These are phyloP conservation scores for Blastomussa wellsi DNA, from an alignment of 92 coral and sea anemone species.

Conservation along the genomic window DNA sequence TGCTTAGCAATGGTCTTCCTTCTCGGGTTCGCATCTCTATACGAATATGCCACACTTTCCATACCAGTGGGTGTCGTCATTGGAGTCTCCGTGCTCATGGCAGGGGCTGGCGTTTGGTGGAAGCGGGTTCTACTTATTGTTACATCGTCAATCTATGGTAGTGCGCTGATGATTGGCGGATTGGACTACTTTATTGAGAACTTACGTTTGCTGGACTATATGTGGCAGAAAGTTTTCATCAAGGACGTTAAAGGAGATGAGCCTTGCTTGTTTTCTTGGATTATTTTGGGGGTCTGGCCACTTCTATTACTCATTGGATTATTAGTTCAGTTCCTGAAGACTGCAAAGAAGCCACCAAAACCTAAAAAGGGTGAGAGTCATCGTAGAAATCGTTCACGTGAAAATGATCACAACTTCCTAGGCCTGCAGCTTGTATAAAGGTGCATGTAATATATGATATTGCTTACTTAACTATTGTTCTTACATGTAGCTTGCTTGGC, in stretches of 20 bases:
- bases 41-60: constrained; percentile 66
- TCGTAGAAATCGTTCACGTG: constrained; percentile 47
- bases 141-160: constrained; percentile 79
- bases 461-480: neutral
- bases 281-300: constrained; percentile 82
- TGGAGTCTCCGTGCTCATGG: constrained; percentile 72
- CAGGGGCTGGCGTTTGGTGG: constrained; percentile 95
- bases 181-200: constrained; percentile 90
- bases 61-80: constrained; percentile 78
- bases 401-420: constrained; percentile 20
- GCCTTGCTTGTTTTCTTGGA: constrained; percentile 89
- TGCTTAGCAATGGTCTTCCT: constrained; percentile 74
- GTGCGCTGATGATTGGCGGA: constrained; percentile 71
- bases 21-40: constrained; percentile 66
- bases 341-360: constrained; percentile 68
- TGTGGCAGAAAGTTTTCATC: constrained; percentile 69
- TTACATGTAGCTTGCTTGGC: neutral
- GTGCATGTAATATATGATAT: constrained; percentile 9
- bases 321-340: constrained; percentile 93
- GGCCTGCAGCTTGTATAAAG: constrained; percentile 19
- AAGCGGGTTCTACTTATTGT: constrained; percentile 78
- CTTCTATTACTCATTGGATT: constrained; percentile 69
- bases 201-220: constrained; percentile 69
- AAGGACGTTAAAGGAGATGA: constrained; percentile 37
- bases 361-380: constrained; percentile 92